Percentiles rank a stretch among this genome's conserved stretches.
Conservation (phyloP, 2,888 invertebrate genomes). For the Therioaphis trifolii region DNA sequence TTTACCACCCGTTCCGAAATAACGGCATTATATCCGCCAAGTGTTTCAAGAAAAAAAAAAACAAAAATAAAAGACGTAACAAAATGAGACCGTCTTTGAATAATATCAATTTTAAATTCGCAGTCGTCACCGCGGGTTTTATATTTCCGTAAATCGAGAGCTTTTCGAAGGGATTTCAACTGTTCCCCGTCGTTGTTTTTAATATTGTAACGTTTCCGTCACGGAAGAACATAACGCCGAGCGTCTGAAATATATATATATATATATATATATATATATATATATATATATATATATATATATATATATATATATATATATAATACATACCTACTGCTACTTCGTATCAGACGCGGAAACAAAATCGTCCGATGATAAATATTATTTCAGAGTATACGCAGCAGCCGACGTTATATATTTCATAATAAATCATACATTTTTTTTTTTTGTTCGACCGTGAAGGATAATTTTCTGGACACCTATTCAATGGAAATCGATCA, state of each 20-base stretch:
- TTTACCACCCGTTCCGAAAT: neutral
- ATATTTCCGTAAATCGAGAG: neutral
- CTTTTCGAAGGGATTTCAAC: conserved; percentile 6
- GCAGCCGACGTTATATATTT: neutral
- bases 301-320: no score
- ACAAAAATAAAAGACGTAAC: no score
- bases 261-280: no score
- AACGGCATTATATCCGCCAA: neutral
- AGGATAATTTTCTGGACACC: neutral
- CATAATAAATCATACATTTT: conserved; percentile 20
- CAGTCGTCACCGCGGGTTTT: no score
- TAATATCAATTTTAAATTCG: conserved; percentile 21
- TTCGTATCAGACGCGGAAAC: neutral
- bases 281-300: no score
- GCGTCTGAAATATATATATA: no score
- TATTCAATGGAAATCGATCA: neutral
- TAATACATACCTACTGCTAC: no score
- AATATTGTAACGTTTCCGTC: no score
- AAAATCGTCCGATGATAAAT: neutral
- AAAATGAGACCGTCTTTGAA: neutral
- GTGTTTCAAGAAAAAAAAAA: neutral
- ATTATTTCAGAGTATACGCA: neutral
- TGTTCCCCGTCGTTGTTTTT: no score
- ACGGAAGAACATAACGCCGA: no score
- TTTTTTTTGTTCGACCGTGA: neutral